A percentile compares a stretch with the other conserved stretches of the same genome.
Evolutionary conservation across 2,888 invertebrate genomes (phyloP).

Genomic region (Sarcophaga subvicina): DNA sequence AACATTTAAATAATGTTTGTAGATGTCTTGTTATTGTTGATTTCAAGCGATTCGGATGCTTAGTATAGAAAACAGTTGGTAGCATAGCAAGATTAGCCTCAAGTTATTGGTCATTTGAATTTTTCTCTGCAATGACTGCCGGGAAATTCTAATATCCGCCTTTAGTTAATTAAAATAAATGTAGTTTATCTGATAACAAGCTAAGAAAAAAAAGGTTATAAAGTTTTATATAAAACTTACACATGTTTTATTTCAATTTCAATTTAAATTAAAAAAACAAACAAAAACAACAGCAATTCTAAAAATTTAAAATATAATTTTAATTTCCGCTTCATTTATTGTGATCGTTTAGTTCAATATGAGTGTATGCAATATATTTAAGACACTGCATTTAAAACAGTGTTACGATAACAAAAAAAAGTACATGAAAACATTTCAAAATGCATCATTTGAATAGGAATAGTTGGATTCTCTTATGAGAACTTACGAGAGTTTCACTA

Average conservation of each 20-base stretch:
- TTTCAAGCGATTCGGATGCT: background rate
- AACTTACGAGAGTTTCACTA: too few relatives aligned
- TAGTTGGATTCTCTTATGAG: too few relatives aligned
- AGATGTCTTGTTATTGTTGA: too few relatives aligned
- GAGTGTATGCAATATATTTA: too few relatives aligned
- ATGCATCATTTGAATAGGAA: too few relatives aligned
- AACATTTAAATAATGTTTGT: constrained; percentile 18
- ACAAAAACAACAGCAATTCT: too few relatives aligned
- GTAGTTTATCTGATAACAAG: constrained; percentile 49
- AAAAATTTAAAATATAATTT: too few relatives aligned
- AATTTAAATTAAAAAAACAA: background rate
- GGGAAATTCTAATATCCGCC: constrained; percentile 57
- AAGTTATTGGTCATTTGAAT: constrained; percentile 16
- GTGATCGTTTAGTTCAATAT: too few relatives aligned
- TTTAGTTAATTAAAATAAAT: constrained; percentile 60
- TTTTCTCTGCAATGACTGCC: constrained; percentile 36
- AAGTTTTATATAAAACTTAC: background rate
- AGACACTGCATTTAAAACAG: too few relatives aligned
- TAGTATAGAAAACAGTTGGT: background rate
- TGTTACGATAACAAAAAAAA: too few relatives aligned
- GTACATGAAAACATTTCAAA: too few relatives aligned
- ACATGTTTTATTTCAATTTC: background rate
- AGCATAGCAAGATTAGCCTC: background rate
- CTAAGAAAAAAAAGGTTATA: background rate
- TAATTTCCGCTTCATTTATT: too few relatives aligned